Conservation (phyloP, 2,888 invertebrate genomes). For the Diarsia rubi region DNA sequence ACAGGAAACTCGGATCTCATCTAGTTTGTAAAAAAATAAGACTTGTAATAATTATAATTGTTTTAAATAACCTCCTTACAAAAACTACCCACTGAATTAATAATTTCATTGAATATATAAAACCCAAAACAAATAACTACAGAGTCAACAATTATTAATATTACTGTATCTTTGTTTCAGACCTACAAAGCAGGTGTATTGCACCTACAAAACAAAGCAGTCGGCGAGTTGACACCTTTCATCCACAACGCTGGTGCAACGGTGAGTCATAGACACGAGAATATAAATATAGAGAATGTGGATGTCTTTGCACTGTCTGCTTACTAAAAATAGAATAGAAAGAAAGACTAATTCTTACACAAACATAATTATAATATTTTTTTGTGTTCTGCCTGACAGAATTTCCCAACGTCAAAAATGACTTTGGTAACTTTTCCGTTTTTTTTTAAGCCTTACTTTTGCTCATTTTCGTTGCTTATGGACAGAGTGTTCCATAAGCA, state of each 20-base stretch:
- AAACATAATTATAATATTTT: neutral
- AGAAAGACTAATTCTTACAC: neutral
- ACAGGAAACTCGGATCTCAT: neutral
- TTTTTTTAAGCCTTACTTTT: too few species aligned
- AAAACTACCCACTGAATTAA: too few species aligned
- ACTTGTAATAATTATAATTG: too few species aligned
- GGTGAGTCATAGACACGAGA: slow-evolving; percentile 69
- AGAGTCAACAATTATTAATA: neutral
- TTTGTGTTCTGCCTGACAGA: neutral
- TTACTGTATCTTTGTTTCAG: slow-evolving; percentile 71
- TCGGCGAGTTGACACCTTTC: slow-evolving; percentile 61
- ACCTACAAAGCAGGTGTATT: slow-evolving; percentile 76
- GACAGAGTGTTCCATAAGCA: too few species aligned
- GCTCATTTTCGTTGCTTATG: neutral
- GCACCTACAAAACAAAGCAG: slow-evolving; percentile 54
- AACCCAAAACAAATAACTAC: neutral
- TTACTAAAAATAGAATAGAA: slow-evolving; percentile 15
- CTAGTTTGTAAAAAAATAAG: too few species aligned
- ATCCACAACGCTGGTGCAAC: slow-evolving; percentile 73
- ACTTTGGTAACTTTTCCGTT: neutral
- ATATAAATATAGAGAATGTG: slow-evolving; percentile 16
- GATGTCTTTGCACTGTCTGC: slow-evolving; percentile 20
- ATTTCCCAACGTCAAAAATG: neutral
- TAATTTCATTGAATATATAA: neutral
- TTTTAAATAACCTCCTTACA: too few species aligned